phyloP scores from a whole-genome alignment of 1,140 invertebrate genomes.

The Meloidogyne exigua region DNA sequence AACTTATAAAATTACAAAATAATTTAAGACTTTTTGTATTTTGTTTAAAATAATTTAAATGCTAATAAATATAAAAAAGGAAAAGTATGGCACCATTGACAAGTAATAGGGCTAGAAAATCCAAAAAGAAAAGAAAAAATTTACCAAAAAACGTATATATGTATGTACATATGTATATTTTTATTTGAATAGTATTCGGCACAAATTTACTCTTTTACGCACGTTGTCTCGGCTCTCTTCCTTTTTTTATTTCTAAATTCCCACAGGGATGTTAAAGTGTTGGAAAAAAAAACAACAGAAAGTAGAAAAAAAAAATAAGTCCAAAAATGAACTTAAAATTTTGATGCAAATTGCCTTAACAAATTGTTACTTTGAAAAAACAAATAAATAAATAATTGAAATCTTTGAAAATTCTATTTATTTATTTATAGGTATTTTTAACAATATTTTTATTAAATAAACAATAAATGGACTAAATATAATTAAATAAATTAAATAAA shows the following conservation, averaged over 20 bases:
- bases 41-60: too few species aligned
- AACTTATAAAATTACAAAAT: too few species aligned
- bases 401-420: too few species aligned
- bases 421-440: too few species aligned
- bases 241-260: background rate
- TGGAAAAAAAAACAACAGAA: background rate
- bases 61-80: too few species aligned
- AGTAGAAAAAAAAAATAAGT: background rate
- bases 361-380: background rate
- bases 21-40: too few species aligned
- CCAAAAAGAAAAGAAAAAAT: background rate
- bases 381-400: background rate
- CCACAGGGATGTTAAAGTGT: conserved; percentile 4
- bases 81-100: too few species aligned
- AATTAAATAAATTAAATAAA: too few species aligned
- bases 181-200: background rate
- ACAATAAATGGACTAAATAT: too few species aligned
- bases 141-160: too few species aligned
- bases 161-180: too few species aligned
- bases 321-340: conserved; percentile 2
- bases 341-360: background rate
- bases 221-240: background rate
- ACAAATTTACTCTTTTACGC: background rate
- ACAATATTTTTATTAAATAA: too few species aligned
- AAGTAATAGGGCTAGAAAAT: background rate